Evolutionary conservation across 2,797 vertebrate genomes (phyloP).

Genomic region (Peromyscus eremicus): DNA sequence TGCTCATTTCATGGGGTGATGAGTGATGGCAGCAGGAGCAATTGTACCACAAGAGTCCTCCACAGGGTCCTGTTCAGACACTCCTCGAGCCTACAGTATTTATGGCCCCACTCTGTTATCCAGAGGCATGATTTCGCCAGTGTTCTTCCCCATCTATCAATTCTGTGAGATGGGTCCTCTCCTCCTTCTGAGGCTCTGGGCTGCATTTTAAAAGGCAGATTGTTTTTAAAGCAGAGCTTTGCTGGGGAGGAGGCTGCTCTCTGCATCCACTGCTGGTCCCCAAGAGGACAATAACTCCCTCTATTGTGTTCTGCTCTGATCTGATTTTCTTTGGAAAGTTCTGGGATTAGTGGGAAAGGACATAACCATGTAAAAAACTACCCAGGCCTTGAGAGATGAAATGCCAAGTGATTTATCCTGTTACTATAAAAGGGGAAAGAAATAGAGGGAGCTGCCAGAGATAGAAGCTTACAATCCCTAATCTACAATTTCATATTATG

Average conservation of each 20-base stretch:
- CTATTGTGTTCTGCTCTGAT: constrained; percentile 67
- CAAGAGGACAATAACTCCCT: constrained; percentile 69
- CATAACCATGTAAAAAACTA: constrained; percentile 71
- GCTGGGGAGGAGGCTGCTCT: constrained; percentile 50
- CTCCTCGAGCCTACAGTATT: constrained; percentile 50
- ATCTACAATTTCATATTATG: constrained; percentile 57
- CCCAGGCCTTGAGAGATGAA: constrained; percentile 53
- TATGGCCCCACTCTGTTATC: constrained; percentile 43
- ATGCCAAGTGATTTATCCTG: constrained; percentile 69
- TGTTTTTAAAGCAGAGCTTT: constrained; percentile 66
- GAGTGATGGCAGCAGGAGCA: constrained; percentile 45
- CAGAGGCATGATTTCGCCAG: constrained; percentile 70
- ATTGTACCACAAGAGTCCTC: constrained; percentile 19
- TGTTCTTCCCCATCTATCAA: constrained; percentile 71
- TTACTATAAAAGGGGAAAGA: constrained; percentile 61
- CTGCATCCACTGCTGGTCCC: constrained; percentile 34
- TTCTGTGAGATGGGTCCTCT: constrained; percentile 50
- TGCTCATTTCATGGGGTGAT: constrained; percentile 52
- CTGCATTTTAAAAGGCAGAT: constrained; percentile 72
- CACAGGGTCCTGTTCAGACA: constrained; percentile 37
- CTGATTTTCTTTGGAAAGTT: constrained; percentile 75
- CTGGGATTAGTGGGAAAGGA: constrained; percentile 55
- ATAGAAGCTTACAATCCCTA: constrained; percentile 21
- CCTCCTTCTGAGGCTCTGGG: constrained; percentile 49
- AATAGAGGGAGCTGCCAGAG: constrained; percentile 31